A percentile compares a stretch with the other conserved stretches of the same genome.
Evolutionary conservation across 2,113 vertebrate genomes (phyloP).

Genomic region (Lepisosteus oculatus): DNA sequence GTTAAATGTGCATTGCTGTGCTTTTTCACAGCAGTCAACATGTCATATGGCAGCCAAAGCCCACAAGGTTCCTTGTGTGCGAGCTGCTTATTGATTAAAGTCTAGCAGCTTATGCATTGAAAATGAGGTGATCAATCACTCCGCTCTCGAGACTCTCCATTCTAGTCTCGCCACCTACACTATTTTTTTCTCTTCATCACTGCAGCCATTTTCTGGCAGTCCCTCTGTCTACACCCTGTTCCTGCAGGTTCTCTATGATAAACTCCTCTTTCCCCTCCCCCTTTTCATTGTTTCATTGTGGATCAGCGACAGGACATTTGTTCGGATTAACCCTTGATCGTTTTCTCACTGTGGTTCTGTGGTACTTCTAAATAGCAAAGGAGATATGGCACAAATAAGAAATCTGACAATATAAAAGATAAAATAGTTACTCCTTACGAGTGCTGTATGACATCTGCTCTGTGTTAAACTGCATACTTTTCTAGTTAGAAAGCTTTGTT

Average conservation of each 20-base stretch:
- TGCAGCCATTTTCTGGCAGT: slow-evolving; percentile 6
- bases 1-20: not conserved
- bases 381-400: too few species aligned
- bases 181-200: not conserved
- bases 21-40: not conserved
- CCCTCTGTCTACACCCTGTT: not conserved
- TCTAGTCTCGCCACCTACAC: not conserved
- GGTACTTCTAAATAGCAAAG: too few species aligned
- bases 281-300: too few species aligned
- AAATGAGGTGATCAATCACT: slow-evolving; percentile 19
- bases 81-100: slow-evolving; percentile 3
- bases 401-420: too few species aligned
- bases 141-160: not conserved
- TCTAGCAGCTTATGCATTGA: slow-evolving; percentile 19
- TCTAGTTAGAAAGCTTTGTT: too few species aligned
- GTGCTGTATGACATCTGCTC: too few species aligned
- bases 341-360: too few species aligned
- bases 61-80: slow-evolving; percentile 11
- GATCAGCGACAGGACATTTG: too few species aligned
- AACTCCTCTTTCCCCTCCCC: too few species aligned
- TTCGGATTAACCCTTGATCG: too few species aligned
- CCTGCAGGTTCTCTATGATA: not conserved
- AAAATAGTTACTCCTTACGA: too few species aligned
- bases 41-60: not conserved
- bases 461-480: too few species aligned